Base-by-base conservation (phyloP, 1,140 invertebrate species). In the Amphibalanus amphitrite region DNA sequence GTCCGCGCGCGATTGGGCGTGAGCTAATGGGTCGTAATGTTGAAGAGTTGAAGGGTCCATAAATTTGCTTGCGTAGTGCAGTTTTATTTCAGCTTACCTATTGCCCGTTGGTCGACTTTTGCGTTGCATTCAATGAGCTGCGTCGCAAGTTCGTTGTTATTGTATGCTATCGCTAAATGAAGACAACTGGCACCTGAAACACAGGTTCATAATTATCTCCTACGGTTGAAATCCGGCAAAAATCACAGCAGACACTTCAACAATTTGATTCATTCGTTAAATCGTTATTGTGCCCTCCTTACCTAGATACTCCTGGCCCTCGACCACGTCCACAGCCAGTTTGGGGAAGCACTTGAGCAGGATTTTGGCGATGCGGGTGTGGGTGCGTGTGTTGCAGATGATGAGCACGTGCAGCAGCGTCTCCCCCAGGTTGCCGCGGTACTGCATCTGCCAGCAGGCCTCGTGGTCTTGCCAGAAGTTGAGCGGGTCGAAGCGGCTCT, bases 281-380 rank as follows among this genome's bases (percentile, higher is more conserved):
- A 65, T 25, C n/a, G 25, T 65, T n/a, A n/a, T n/a, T n/a, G n/a
- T n/a, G n/a, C 33, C 33, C 1, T 69, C 72, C 79, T 80, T 78
- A 90, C 92, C 95, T 77, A 94, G 85, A 83, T 98, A 98, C 82
- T 98, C 95, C 79, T 97, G 92, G 0, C 94, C 95, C 83, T 98
- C 93, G 70, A 98, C 95, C 23, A 97, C 89, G 81, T 98, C 96
- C 64, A 95, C 82, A 0, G 93, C 91, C 67, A 97, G 79, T 77
- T 90, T 90, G 0, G 95, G 95, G 79, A 93, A 99, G 76, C 91
- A 89, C 78, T 93, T 90, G 0, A 98, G 83, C 29, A 99, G 79
- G 8, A 92, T 90, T 71, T 93, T 86, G 0, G 94, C 95, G 69
- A 98, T 84, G 70, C 88, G 81, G 0, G 89, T 90, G 79, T 93